Evolutionary conservation across 2,113 vertebrate genomes (phyloP).

Genomic region (Kryptolebias marmoratus): DNA sequence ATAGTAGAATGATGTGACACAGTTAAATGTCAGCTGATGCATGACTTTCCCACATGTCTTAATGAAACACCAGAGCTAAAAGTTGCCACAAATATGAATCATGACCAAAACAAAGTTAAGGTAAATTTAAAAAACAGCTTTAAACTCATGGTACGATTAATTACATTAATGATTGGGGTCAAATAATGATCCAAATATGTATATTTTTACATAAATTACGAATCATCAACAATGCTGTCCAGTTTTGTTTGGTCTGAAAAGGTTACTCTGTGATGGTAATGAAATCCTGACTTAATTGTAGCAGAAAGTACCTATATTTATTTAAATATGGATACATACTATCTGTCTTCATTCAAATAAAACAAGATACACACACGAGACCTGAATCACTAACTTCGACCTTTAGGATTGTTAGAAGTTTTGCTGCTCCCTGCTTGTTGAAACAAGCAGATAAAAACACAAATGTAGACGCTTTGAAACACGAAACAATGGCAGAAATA

Average conservation of each 20-base stretch:
- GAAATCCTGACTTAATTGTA: no score
- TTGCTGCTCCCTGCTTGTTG: neutral
- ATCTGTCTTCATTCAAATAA: neutral
- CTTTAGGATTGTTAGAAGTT: neutral
- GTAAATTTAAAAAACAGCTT: no score
- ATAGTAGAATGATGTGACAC: neutral
- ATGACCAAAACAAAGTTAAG: no score
- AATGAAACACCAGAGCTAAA: neutral
- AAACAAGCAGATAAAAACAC: neutral
- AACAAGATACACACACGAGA: neutral
- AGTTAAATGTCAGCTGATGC: neutral
- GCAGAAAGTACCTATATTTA: neutral
- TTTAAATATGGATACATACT: neutral
- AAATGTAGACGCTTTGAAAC: neutral
- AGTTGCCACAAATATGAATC: no score
- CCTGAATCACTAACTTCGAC: constrained; percentile 3
- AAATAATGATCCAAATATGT: no score
- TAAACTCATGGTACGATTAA: no score
- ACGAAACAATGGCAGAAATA: neutral
- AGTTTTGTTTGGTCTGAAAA: no score
- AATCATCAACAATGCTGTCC: no score
- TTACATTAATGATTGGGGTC: no score
- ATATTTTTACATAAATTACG: no score
- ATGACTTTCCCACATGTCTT: neutral
- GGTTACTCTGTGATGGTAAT: no score